Percentiles rank a stretch among this genome's conserved stretches.
Conservation (phyloP, 2,888 invertebrate genomes). For the Calliopum simillimum region DNA sequence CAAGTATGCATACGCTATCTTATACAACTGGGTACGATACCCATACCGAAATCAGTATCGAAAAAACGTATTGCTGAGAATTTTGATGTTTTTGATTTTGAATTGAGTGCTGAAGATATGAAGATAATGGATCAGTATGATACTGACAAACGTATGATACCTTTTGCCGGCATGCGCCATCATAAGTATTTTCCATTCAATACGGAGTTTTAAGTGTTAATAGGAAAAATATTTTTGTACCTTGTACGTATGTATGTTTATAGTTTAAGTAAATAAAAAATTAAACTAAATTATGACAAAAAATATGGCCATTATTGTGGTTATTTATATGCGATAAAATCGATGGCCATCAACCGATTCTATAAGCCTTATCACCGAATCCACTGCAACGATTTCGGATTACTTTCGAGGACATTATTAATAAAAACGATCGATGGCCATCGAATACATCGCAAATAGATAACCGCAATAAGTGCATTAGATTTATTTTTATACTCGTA, state of each 20-base stretch:
- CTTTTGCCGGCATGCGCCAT: conserved; percentile 58
- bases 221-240: neutral
- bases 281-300: neutral
- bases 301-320: no score
- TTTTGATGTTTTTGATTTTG: conserved; percentile 72
- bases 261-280: neutral
- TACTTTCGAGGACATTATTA: no score
- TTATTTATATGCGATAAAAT: no score
- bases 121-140: conserved; percentile 53
- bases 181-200: conserved; percentile 64
- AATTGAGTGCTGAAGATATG: conserved; percentile 69
- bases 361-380: no score
- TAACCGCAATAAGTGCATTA: no score
- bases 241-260: neutral
- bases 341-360: no score
- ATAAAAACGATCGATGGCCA: no score
- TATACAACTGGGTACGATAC: conserved; percentile 69
- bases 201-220: conserved; percentile 52
- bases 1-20: conserved; percentile 75
- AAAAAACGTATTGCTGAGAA: conserved; percentile 69
- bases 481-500: no score
- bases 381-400: no score
- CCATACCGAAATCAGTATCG: conserved; percentile 72
- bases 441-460: no score
- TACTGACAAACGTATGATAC: conserved; percentile 57